Conservation (phyloP, 2,888 invertebrate genomes). For the Eupithecia centaureata region DNA sequence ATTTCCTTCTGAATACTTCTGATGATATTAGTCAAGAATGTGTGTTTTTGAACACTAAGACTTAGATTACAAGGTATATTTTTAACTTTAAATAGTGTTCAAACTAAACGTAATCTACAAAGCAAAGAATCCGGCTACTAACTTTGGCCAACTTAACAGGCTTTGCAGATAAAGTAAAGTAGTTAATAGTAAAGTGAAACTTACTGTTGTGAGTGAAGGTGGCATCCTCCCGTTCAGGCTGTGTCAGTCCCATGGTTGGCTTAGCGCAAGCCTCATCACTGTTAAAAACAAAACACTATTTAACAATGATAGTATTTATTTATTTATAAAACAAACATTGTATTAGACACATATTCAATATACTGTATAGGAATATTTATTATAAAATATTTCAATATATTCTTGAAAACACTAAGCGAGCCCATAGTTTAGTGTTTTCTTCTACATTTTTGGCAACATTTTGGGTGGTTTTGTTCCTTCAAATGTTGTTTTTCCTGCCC, state of each 20-base stretch:
- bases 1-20: background rate
- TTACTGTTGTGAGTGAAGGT: slow-evolving; percentile 61
- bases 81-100: background rate
- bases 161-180: background rate
- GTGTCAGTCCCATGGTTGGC: slow-evolving; percentile 76
- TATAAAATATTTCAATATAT: no score
- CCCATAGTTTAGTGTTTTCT: no score
- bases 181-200: slow-evolving; percentile 29
- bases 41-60: background rate
- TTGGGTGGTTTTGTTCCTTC: no score
- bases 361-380: no score
- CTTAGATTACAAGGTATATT: background rate
- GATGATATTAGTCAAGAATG: background rate
- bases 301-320: no score
- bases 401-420: no score
- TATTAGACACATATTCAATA: no score
- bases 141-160: background rate
- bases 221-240: slow-evolving; percentile 64
- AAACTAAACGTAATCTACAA: background rate
- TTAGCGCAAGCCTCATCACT: slow-evolving; percentile 80
- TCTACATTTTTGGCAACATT: no score
- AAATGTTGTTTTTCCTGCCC: no score
- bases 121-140: background rate
- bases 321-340: no score
- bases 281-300: slow-evolving; percentile 25